Evolutionary conservation across 2,888 invertebrate species (phyloP).

Genomic region (Harpagoxenus sublaevis): DNA sequence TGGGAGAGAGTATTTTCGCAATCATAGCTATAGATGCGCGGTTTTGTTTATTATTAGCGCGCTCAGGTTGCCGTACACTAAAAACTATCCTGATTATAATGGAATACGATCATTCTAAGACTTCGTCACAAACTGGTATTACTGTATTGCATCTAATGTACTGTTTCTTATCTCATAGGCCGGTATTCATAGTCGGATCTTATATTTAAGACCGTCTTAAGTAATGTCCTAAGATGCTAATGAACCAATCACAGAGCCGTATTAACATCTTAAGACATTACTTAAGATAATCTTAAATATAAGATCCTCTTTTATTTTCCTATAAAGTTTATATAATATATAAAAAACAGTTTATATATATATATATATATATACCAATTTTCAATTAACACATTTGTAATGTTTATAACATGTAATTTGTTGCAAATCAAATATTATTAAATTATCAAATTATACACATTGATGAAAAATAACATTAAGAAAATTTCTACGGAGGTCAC

Average conservation of each 20-base stretch:
- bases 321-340: constrained; percentile 35
- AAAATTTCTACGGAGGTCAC: constrained; percentile 1
- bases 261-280: too few relatives aligned
- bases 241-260: too few relatives aligned
- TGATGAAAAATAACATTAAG: too few relatives aligned
- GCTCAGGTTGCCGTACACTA: not conserved
- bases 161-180: not conserved
- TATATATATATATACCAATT: not conserved
- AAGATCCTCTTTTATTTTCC: constrained; percentile 25
- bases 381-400: constrained; percentile 11
- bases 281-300: too few relatives aligned
- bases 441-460: constrained; percentile 9
- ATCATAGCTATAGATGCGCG: not conserved
- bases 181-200: too few relatives aligned
- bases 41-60: not conserved
- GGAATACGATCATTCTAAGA: constrained; percentile 5
- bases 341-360: constrained; percentile 29
- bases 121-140: constrained; percentile 1
- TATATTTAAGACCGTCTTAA: too few relatives aligned
- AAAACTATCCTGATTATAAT: not conserved
- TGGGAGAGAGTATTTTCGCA: not conserved
- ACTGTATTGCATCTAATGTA: not conserved
- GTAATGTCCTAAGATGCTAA: too few relatives aligned
- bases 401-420: constrained; percentile 11
- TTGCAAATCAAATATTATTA: constrained; percentile 31